Percentiles rank a stretch among this genome's conserved stretches.
Evolutionary conservation across 2,113 vertebrate species (phyloP).

Genomic region (Catharus minimus): DNA sequence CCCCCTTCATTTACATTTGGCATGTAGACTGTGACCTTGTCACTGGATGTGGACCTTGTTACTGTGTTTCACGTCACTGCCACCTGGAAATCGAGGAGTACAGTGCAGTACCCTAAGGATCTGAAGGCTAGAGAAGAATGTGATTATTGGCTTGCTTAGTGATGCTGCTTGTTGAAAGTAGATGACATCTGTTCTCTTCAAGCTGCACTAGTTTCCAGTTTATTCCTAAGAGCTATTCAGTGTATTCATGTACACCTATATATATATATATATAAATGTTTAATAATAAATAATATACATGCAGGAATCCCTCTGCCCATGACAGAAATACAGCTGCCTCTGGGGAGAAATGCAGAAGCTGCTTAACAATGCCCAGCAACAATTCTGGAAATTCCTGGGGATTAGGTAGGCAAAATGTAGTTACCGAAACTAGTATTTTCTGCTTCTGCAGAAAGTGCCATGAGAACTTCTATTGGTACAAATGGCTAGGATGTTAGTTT

Average conservation of each 20-base stretch:
- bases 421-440: slow-evolving; percentile 60
- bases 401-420: slow-evolving; percentile 68
- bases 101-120: slow-evolving; percentile 24
- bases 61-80: background rate
- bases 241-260: slow-evolving; percentile 30
- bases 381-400: slow-evolving; percentile 67
- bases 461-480: slow-evolving; percentile 28
- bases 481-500: slow-evolving; percentile 45
- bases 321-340: slow-evolving; percentile 68
- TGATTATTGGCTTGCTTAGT: slow-evolving; percentile 34
- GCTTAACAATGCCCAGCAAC: slow-evolving; percentile 66
- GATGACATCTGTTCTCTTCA: slow-evolving; percentile 26
- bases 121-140: slow-evolving; percentile 49
- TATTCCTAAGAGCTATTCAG: slow-evolving; percentile 35
- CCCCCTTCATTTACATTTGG: background rate
- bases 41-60: slow-evolving; percentile 49
- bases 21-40: slow-evolving; percentile 24
- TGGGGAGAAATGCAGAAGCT: slow-evolving; percentile 71
- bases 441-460: slow-evolving; percentile 63
- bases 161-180: slow-evolving; percentile 33
- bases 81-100: slow-evolving; percentile 20
- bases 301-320: slow-evolving; percentile 67
- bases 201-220: slow-evolving; percentile 26
- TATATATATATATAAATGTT: background rate
- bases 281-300: slow-evolving; percentile 61